These are phyloP conservation scores for Urocitellus parryii DNA, from an alignment of 2,113 vertebrate genomes.

Conservation along the genomic window DNA sequence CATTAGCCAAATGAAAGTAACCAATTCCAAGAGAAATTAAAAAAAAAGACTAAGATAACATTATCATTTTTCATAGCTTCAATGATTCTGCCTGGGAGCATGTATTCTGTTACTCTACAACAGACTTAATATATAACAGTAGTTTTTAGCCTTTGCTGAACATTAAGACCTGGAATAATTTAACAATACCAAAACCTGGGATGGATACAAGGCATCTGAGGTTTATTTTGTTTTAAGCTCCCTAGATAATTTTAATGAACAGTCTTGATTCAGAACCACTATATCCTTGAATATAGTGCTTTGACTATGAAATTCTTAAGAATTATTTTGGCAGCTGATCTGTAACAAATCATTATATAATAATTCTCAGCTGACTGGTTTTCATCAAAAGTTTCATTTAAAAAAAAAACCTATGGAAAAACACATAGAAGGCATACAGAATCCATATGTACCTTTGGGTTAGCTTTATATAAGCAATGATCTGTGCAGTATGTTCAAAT, in stretches of 20 bases:
- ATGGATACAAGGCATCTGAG: background rate
- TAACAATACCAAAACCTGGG: conserved; percentile 17
- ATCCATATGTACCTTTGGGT: background rate
- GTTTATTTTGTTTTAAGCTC: conserved; percentile 17
- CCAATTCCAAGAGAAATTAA: conserved; percentile 46
- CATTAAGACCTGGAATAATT: background rate
- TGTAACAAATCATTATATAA: conserved; percentile 24
- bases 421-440: background rate
- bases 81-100: conserved; percentile 18
- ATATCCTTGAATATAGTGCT: conserved; percentile 52
- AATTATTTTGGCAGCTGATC: conserved; percentile 24
- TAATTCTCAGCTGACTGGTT: conserved; percentile 59
- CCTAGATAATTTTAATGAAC: background rate
- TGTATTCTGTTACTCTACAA: conserved; percentile 32
- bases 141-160: conserved; percentile 57
- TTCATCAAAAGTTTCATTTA: conserved; percentile 36
- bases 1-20: conserved; percentile 64
- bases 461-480: conserved; percentile 26
- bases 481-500: conserved; percentile 27
- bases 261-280: background rate
- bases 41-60: background rate
- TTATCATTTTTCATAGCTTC: conserved; percentile 42
- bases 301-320: conserved; percentile 62
- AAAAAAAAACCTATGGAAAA: conserved; percentile 1
- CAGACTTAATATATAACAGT: conserved; percentile 55